Evolutionary conservation across 1,140 invertebrate species (phyloP), one percentile per base, ranked within the genome.

Genomic region (Araneus ventricosus): DNA sequence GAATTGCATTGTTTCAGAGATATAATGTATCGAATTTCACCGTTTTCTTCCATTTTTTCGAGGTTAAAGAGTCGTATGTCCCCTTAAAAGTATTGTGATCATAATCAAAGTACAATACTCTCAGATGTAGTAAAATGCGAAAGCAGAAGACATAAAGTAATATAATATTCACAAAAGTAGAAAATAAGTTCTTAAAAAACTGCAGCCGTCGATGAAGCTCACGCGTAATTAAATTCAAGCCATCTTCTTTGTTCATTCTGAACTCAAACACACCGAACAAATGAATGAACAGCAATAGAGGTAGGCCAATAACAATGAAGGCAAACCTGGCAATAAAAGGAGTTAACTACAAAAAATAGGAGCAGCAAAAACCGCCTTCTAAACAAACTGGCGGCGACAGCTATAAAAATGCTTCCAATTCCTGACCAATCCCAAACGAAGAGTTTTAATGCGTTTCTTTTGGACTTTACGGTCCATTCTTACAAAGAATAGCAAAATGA

Each of bases 351-450:
- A 84, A 84, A 84, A 84, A 57, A 84, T 34, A 84, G 45, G 52
- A 67, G 30, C 37, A 34, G 61, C 57, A 70, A 37, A 41, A 88
- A 88, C 17, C 37, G 27, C 59, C 45, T 86, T 30, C 84, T 63
- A 88, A 88, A 88, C 86, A 88, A 61, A 88, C 34, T 63, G 27
- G 75, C 61, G 88, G 34, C 52, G 80, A 91, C 75, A 84, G 89
- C 89, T 84, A 91, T 91, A 91, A 91, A 91, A 84, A 84, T 84
- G 89, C 89, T 75, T 61, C 89, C 89, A 91, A 91, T 91, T 91
- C 80, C 59, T 63, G 70, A 41, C 57, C 52, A 67, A 63, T 91
- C 75, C 70, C 70, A 84, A 39, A 52, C 52, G 57, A 91, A 63
- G 79, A 59, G 75, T 91, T 91, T 91, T 91, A 91, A 91, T 91